A percentile compares a stretch with the other conserved stretches of the same genome.
These are phyloP conservation scores for Turnix velox DNA, from an alignment of 2,113 vertebrate genomes.

Conservation along the genomic window DNA sequence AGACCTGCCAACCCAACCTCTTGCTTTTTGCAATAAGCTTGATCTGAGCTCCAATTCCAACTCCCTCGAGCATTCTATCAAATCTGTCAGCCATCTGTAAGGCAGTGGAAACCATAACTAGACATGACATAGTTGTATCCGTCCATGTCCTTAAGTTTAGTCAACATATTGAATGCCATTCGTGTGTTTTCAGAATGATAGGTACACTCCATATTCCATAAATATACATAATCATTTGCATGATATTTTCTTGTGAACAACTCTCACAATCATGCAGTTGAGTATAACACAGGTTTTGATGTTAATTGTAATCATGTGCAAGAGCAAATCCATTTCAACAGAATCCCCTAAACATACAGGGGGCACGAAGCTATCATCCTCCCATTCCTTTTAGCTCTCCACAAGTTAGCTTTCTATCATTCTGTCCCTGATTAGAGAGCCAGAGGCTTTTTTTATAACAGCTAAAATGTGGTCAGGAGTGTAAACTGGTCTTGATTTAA, in stretches of 20 bases:
- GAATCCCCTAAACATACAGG: neutral
- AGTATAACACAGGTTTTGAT: neutral
- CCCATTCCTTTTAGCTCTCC: neutral
- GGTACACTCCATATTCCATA: neutral
- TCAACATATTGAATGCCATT: neutral
- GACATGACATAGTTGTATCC: neutral
- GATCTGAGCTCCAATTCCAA: neutral
- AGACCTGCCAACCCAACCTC: neutral
- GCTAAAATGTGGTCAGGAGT: neutral
- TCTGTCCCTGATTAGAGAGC: neutral
- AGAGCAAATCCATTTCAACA: neutral
- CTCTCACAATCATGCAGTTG: neutral
- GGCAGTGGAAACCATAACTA: accelerated
- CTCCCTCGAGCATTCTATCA: neutral
- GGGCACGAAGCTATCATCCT: neutral
- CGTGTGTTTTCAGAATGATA: neutral
- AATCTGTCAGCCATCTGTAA: neutral
- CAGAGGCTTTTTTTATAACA: neutral
- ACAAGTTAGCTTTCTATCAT: neutral
- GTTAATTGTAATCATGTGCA: neutral
- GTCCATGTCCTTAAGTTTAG: neutral
- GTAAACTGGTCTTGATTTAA: neutral
- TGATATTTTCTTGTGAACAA: neutral
- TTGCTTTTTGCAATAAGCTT: neutral
- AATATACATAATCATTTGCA: neutral